Evolutionary conservation across 1,140 invertebrate species (phyloP), one percentile per base, ranked within the genome.

Genomic region (Nephila pilipes): DNA sequence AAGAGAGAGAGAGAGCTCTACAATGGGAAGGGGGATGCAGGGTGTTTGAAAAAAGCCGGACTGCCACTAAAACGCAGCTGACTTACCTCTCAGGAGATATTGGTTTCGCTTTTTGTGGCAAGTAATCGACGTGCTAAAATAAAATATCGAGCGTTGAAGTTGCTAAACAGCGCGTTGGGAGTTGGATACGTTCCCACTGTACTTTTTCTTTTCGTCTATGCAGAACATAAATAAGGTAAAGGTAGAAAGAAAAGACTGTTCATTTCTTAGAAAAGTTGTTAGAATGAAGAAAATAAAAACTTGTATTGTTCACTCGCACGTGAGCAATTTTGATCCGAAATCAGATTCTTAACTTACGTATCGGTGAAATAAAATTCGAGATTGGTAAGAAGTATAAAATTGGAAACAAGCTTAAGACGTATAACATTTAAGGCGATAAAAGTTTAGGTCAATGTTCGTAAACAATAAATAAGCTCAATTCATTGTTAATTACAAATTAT

Each of bases 21-120:
- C 18, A 10, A 22, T 20, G 75, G 29, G 32, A 32, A 80, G 36
- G 58, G 87, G 32, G 6, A 22, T 20, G 38, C 46, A 46, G 46
- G 14, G 14, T 8, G 25, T 75, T 29, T 32, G 16, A 75, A 75
- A 75, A 75, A 29, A 75, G 29, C 32, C 32, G 69, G 69, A 75
- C 69, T 25, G 25, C 63, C 65, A 69, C 87, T 65, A 60, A 90
- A 58, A 54, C n/a, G 75, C 69, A 83, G 89, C 79, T 91, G 69
- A 79, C 89, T 83, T 91, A 89, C 36, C 46, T 65, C 29, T 89
- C 69, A 75, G 69, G 29, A 75, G 69, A 75, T 75, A 75, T 75
- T 36, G 69, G 69, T 75, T 75, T 54, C 80, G 20, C 69, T 81
- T 81, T 81, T 81, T 32, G 69, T 29, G 29, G 38, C 46, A 55